Evolutionary conservation across 2,113 vertebrate species (phyloP), one percentile per base, ranked within the genome.

Genomic region (Oryzias woworae): DNA sequence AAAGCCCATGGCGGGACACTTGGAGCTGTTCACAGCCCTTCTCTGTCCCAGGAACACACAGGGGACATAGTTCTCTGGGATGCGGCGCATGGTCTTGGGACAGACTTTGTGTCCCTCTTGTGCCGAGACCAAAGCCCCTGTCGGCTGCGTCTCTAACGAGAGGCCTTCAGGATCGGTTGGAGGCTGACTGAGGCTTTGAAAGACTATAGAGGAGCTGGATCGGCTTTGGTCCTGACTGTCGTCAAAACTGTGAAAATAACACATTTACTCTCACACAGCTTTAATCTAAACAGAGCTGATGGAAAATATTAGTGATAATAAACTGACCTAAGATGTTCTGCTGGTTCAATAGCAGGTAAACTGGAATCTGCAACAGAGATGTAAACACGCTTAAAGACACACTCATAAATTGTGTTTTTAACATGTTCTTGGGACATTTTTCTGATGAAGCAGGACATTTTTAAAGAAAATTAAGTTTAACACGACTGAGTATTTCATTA

Each of bases 191-290:
- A 77, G 75, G 58, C 93, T 94, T 56, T 93, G 92, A 75, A 99
- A 99, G 76, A 97, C 85, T 55, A 98, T 93, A 1, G 94, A 95
- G 7, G 90, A 94, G 69, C 93, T 85, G 58, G 14, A 50, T 63
- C 79, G 67, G 36, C 70, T 84, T 69, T 60, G 70, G 50, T 76
- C 89, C 42, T 20, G 73, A 69, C 85, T 91, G 69, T 90, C 92
- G 69, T 88, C 76, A 36, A 59, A 55, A 51, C 85, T 84, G 77
- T 2, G n/a, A 73, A 55, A 41, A 66, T 55, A 56, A 28, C 1
- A 36, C 36, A 36, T 36, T 12, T 10, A 12, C 8, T 36, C 36
- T 10, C 36, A 28, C 8, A 10, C 36, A 36, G 36, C 36, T 12
- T 3, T 10, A 36, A 36, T 12, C 1, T 8, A 36, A 36, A 36